phyloP scores from a whole-genome alignment of 2,113 vertebrate species.

The Leuciscus idus region DNA sequence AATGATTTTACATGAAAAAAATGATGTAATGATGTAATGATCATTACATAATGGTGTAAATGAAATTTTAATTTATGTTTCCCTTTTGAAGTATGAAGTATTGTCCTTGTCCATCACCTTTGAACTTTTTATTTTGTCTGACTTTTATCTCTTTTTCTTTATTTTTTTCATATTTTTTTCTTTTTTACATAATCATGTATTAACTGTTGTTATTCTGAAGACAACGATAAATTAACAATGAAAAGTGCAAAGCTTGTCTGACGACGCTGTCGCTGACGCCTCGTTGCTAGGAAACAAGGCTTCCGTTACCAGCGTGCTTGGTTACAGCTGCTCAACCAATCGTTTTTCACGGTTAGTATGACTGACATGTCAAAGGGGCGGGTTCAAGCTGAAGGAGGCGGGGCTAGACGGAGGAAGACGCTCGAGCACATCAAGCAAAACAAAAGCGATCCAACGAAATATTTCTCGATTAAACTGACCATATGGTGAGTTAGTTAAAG shows the following conservation, averaged over 20 bases:
- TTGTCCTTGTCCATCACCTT: too few species aligned
- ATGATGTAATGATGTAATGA: too few species aligned
- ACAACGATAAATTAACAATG: neutral
- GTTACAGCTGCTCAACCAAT: conserved; percentile 46
- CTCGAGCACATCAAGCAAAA: neutral
- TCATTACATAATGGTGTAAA: too few species aligned
- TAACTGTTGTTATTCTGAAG: neutral
- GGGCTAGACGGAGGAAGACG: neutral
- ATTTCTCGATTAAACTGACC: neutral
- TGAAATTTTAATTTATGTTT: too few species aligned
- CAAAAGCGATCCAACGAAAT: neutral
- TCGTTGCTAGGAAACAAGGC: conserved; percentile 35
- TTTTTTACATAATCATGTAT: neutral
- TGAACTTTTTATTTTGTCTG: too few species aligned
- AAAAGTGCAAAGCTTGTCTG: neutral
- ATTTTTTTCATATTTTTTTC: fast-evolving
- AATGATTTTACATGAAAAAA: too few species aligned
- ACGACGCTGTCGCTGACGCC: neutral
- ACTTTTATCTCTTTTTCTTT: too few species aligned
- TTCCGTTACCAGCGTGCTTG: conserved; percentile 32
- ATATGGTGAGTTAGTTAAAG: neutral
- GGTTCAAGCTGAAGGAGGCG: neutral
- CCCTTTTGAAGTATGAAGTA: too few species aligned
- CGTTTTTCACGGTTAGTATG: neutral
- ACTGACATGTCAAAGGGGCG: conserved; percentile 21